Percentiles rank a stretch among this genome's conserved stretches.
phyloP scores from a whole-genome alignment of 2,113 vertebrate species.

The Protomyctophum bolini region DNA sequence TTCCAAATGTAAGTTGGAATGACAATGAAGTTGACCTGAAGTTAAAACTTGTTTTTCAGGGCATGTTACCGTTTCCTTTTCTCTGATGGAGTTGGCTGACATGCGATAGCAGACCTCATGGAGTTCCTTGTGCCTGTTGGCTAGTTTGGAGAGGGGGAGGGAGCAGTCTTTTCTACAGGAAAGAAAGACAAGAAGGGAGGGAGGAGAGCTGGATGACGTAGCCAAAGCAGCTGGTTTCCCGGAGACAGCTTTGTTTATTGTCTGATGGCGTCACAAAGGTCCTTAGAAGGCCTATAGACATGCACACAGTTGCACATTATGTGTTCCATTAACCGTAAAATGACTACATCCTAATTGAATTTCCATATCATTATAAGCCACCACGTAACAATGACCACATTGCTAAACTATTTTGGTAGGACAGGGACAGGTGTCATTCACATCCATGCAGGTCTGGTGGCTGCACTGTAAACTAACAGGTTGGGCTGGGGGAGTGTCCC shows the following conservation, averaged over 20 bases:
- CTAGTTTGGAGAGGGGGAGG: neutral
- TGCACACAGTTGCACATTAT: neutral
- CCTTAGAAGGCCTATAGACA: neutral
- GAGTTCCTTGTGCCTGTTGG: neutral
- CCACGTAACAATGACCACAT: neutral
- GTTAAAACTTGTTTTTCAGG: neutral
- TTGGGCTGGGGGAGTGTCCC: neutral
- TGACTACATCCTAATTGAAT: neutral
- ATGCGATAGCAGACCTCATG: conserved; percentile 37
- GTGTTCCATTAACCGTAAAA: neutral
- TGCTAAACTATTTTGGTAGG: neutral
- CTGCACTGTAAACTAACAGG: neutral
- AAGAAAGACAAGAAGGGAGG: neutral
- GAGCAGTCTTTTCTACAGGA: neutral
- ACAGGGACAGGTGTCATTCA: neutral
- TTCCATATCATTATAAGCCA: neutral
- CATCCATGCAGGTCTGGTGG: neutral
- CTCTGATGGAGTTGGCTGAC: conserved; percentile 24
- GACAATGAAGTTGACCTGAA: too few species aligned
- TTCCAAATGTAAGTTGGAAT: too few species aligned
- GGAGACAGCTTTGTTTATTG: conserved; percentile 53
- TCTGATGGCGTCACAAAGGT: conserved; percentile 25
- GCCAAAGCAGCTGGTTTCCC: conserved; percentile 49
- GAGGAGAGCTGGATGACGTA: conserved; percentile 30
- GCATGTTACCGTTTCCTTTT: conserved; percentile 7